Evolutionary conservation across 92 coral and sea anemone genomes (phyloP), one percentile per base, ranked within the genome.

Genomic region (Zoanthus sociatus): DNA sequence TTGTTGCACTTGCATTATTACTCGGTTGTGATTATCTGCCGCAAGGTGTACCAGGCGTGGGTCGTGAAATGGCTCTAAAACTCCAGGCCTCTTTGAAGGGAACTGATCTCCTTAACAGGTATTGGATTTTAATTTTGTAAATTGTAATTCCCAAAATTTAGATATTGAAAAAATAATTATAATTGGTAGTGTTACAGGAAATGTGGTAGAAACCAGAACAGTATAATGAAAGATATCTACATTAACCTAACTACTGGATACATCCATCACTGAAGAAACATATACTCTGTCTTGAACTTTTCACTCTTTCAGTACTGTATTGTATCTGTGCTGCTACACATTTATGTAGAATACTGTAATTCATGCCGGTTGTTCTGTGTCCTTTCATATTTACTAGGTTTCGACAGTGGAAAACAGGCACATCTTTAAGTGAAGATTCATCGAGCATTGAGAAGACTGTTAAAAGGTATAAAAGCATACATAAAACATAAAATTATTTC

Each of bases 1-100:
- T 97, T 82, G 94, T 97, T 7, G 95, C 97, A 3, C 83, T 97
- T 37, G 99, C 95, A 14, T 84, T 97, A 66, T 92, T 97, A 32
- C 93, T 97, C 37, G 99, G 99, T 61, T 97, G 99, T 91, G 99
- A 97, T 46, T 97, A 97, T 82, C 94, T 97, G 21, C 97, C 99
- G 15, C 93, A 94, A 58, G 99, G 99, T 47, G 99, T 97, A 56
- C 88, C 95, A 26, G 99, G 99, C 4, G 95, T 97, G 50, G 99
- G 99, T 10, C 94, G 96, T 79, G 99, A 97, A 82, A 97, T 92
- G 74, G 96, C 91, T 44, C 50, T 97, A n/a, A 95, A 79, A 87
- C 88, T 97, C 11, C 73, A 89, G 0, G 85, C 88, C 44, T 78
- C 82, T 68, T 84, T 97, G 26, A 51, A 82, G 17, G 97, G 84